Evolutionary conservation across 1,140 invertebrate genomes (phyloP), one percentile per base, ranked within the genome.

Genomic region (Sarcophaga bullata): DNA sequence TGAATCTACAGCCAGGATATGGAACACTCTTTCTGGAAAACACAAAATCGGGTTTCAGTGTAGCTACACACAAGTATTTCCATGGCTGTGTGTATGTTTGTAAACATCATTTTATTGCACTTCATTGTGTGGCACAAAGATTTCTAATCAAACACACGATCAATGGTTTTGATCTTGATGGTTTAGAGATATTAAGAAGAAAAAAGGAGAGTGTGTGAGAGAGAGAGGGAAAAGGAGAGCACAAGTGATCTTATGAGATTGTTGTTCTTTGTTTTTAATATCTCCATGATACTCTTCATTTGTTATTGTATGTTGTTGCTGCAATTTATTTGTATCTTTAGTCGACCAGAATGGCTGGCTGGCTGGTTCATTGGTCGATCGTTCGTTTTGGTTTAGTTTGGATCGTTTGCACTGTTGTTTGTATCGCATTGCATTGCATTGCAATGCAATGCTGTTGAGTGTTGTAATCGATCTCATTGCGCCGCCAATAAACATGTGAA

Each of bases 61-160:
- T 37, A 37, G 25, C 25, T 37, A 37, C 25, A 37, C 25, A 37
- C 25, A 37, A 37, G 25, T 37, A 37, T 37, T 37, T 37, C 25
- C 25, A 58, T 58, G 0, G 6, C 3, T 1, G 54, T 6, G 11
- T 6, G 13, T 10, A 11, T 58, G 54, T 58, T 6, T 10, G 13
- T 58, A n/a, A n/a, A 3, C 62, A 68, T 68, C 62, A 19, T 68
- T 17, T 68, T 68, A 19, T 25, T 68, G 13, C n/a, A n/a, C 58
- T 62, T 15, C 58, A n/a, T 62, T 62, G 58, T 62, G 25, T 37
- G 25, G 25, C 17, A 19, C 62, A 68, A 8, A 68, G n/a, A 68
- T 68, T 68, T 68, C n/a, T 68, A 68, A 68, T 68, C 62, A 68
- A 68, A 68, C 62, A 68, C 62, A 68, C 62, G 62, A 68, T 68